Base-by-base conservation (phyloP, 2,888 invertebrate species). In the Meliscaeva auricollis region DNA sequence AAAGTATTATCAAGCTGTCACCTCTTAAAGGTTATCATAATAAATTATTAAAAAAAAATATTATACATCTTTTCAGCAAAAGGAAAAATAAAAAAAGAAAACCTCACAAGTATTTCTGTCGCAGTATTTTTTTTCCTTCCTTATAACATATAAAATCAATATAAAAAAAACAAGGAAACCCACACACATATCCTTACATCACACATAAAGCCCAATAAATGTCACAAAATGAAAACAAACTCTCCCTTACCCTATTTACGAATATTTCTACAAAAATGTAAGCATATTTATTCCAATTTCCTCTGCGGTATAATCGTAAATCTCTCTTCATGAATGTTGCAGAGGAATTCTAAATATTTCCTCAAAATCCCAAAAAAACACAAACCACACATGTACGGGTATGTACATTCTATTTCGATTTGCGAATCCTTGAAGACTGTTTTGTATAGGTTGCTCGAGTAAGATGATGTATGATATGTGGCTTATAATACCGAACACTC, bases 241-340 rank as follows among this genome's bases (percentile, higher is more conserved):
- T 15, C 46, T 3, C 32, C 41, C n/a, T 26, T 8, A 17, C 17
- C 48, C 13, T 11, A 38, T 38, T 38, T 38, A 6, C 9, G n/a
- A n/a, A 8, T 38, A 8, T 13, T 38, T 38, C 7, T 11, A 26
- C 26, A 38, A 38, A 68, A 50, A 73, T 73, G n/a, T 41, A 44
- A 60, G 22, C 62, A 69, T 62, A 30, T 50, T 54, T 69, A 69
- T 75, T 75, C 80, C 75, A 75, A 81, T 81, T 81, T 81, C 70
- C 76, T 76, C 32, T 81, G 81, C 76, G 70, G 70, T 64, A 81
- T 64, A 76, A 70, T 75, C 81, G 54, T 81, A 81, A 56, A 76
- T 81, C 76, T 64, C 35, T 41, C 13, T 32, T 20, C 13, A 58
- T 38, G 41, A 58, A 58, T 62, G 15, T 48, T 30, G 62, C 62